Evolutionary conservation across 2,888 invertebrate genomes (phyloP).

Genomic region (Caenorhabditis parvicauda): DNA sequence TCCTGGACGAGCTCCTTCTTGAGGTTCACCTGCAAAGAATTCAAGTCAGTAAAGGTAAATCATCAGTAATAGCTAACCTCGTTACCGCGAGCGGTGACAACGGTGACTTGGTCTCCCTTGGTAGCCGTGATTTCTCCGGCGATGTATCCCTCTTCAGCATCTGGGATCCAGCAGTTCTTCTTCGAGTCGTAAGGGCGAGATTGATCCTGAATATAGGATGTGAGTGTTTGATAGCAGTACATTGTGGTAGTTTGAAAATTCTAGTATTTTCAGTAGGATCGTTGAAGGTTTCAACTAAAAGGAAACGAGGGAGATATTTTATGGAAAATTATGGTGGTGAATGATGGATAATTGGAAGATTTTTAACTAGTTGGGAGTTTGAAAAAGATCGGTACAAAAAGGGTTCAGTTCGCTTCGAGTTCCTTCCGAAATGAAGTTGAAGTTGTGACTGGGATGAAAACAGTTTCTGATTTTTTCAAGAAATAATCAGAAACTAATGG

Average conservation of each 20-base stretch:
- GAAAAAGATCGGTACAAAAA: too few relatives aligned
- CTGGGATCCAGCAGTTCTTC: conserved; percentile 55
- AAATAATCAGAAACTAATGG: too few relatives aligned
- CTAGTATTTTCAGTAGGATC: too few relatives aligned
- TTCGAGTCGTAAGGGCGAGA: conserved; percentile 52
- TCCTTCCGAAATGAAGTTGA: too few relatives aligned
- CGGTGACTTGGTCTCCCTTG: conserved; percentile 95
- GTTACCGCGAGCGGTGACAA: conserved; percentile 72
- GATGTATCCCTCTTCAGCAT: conserved; percentile 74
- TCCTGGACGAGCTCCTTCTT: conserved; percentile 88
- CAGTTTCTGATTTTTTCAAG: too few relatives aligned
- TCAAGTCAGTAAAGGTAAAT: not conserved
- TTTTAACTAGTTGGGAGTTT: too few relatives aligned
- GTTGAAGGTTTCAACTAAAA: too few relatives aligned
- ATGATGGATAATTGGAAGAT: too few relatives aligned
- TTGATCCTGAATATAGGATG: conserved; percentile 38
- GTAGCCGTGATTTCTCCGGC: conserved; percentile 96
- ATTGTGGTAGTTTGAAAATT: not conserved
- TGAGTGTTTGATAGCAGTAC: not conserved
- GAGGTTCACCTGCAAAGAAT: conserved; percentile 70
- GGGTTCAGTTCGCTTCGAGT: too few relatives aligned
- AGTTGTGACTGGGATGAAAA: too few relatives aligned
- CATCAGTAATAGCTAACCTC: conserved; percentile 30
- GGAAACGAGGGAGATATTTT: too few relatives aligned
- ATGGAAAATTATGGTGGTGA: too few relatives aligned